Evolutionary conservation across 92 coral and sea anemone genomes (phyloP).

Genomic region (Porites rus): DNA sequence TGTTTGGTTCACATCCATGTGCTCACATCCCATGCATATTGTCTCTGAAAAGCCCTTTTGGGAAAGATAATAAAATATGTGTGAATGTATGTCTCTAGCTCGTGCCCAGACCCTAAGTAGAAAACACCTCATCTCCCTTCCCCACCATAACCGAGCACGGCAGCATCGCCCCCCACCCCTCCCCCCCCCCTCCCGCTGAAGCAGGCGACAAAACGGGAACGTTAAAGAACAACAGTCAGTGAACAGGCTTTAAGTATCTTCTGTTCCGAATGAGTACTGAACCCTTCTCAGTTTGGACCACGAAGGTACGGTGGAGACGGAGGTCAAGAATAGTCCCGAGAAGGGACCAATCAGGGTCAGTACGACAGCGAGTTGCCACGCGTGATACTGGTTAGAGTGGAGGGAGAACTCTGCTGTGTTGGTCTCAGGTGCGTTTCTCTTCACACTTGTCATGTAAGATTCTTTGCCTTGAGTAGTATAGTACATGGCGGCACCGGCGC

Average conservation of each 20-base stretch:
- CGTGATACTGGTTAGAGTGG: constrained; percentile 9
- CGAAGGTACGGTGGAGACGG: not conserved
- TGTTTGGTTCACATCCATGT: not conserved
- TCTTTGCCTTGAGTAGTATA: constrained; percentile 1
- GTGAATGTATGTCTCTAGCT: not conserved
- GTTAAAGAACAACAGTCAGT: not conserved
- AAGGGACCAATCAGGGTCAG: constrained; percentile 48
- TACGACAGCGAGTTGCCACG: constrained; percentile 38
- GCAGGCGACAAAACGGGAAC: not conserved
- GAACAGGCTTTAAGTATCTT: not conserved
- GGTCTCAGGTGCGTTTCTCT: constrained; percentile 18
- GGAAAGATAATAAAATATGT: too few relatives aligned
- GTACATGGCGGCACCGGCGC: too few relatives aligned
- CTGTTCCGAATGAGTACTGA: constrained; percentile 3
- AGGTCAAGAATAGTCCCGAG: constrained; percentile 21
- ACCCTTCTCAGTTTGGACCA: not conserved
- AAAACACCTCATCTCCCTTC: not conserved
- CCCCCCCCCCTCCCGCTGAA: too few relatives aligned
- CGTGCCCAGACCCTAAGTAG: not conserved
- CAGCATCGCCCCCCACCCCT: not conserved
- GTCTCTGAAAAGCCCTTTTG: too few relatives aligned
- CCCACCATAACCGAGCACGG: not conserved
- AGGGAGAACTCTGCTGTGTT: not conserved
- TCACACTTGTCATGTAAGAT: constrained; percentile 19
- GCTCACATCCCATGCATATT: not conserved